Conservation (phyloP, 2,113 vertebrate genomes). For the Pelodiscus sinensis region DNA sequence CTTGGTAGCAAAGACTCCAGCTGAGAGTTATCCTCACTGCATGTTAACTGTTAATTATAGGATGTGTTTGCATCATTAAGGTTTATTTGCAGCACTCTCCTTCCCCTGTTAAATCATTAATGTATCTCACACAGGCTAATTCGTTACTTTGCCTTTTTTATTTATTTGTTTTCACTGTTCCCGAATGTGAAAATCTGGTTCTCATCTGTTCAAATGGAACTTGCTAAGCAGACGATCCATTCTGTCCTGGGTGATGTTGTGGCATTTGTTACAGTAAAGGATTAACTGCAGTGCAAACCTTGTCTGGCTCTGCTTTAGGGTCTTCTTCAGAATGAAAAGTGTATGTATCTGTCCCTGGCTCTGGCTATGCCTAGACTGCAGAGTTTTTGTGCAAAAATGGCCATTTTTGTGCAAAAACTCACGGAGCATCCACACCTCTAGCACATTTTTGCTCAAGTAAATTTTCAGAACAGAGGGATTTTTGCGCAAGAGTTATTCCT, state of each 20-base stretch:
- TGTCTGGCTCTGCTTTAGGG: background rate
- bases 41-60: conserved; percentile 56
- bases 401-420: too few species aligned
- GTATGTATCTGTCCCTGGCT: background rate
- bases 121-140: background rate
- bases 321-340: background rate
- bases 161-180: background rate
- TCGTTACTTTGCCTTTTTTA: background rate
- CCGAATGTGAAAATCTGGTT: background rate
- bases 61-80: conserved; percentile 31
- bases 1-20: background rate
- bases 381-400: too few species aligned
- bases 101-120: background rate
- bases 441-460: too few species aligned
- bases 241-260: background rate
- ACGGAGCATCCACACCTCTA: too few species aligned
- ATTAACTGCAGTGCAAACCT: background rate
- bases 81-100: conserved; percentile 13
- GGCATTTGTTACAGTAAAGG: background rate
- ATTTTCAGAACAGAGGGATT: too few species aligned
- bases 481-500: too few species aligned
- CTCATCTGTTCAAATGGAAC: background rate
- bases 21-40: conserved; percentile 5
- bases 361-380: too few species aligned
- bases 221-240: background rate